These are phyloP conservation scores for Drosophila lacteicornis DNA, from an alignment of 1,140 invertebrate genomes.

Conservation along the genomic window DNA sequence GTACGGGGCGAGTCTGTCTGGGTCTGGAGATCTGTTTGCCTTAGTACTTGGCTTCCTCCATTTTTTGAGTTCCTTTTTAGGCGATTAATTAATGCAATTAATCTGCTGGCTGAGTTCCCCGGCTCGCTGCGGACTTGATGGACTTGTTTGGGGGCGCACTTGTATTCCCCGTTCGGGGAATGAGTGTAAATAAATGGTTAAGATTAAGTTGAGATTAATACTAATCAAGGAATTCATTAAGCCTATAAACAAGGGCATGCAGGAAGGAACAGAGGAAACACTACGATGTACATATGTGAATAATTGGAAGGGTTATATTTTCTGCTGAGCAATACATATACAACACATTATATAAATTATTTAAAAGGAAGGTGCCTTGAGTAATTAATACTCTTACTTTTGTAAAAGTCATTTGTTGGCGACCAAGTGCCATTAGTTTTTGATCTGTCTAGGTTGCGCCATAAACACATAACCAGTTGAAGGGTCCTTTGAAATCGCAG, in stretches of 20 bases:
- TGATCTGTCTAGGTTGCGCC: not conserved
- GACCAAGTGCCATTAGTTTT: constrained; percentile 4
- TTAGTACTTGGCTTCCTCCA: constrained; percentile 43
- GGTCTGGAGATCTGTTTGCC: constrained; percentile 58
- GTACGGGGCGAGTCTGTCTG: constrained; percentile 18
- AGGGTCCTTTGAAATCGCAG: not conserved
- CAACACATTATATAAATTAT: not conserved
- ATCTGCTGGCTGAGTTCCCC: constrained; percentile 64
- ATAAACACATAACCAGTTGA: constrained; percentile 9
- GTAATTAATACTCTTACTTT: too few relatives aligned
- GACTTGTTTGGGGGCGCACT: constrained; percentile 78
- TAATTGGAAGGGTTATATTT: too few relatives aligned
- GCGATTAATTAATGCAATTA: constrained; percentile 84
- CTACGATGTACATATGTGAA: too few relatives aligned
- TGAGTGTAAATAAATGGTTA: constrained; percentile 74
- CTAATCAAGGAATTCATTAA: constrained; percentile 75
- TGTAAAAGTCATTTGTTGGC: not conserved
- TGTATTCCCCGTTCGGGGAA: constrained; percentile 52
- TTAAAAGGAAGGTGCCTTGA: not conserved
- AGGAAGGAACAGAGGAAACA: not conserved
- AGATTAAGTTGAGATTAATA: constrained; percentile 77
- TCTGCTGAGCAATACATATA: too few relatives aligned
- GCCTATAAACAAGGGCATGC: constrained; percentile 8
- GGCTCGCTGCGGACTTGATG: constrained; percentile 47
- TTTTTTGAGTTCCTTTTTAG: constrained; percentile 71